Conservation (phyloP, 2,113 vertebrate species). For the Psammodynastes pulverulentus region DNA sequence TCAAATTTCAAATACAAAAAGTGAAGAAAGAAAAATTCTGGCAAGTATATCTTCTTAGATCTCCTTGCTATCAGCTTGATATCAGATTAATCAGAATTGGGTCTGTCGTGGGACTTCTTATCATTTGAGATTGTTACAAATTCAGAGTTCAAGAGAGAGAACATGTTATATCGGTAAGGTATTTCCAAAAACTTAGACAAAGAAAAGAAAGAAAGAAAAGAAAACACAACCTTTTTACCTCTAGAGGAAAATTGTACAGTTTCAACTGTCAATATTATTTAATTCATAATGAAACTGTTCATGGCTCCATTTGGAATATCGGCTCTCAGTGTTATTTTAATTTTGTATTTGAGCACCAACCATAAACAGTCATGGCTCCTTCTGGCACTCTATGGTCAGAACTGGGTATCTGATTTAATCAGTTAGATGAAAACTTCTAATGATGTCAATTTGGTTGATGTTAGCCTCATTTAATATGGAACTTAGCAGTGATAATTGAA, state of each 20-base stretch:
- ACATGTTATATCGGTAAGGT: constrained; percentile 69
- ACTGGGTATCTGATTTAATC: constrained; percentile 18
- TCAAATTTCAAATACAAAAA: constrained; percentile 5
- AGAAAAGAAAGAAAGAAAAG: neutral
- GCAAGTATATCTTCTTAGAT: neutral
- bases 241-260: constrained; percentile 51
- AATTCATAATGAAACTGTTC: constrained; percentile 66
- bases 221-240: neutral
- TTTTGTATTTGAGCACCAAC: constrained; percentile 57
- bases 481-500: constrained; percentile 44
- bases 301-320: constrained; percentile 67
- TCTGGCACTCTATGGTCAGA: constrained; percentile 53
- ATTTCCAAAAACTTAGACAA: constrained; percentile 69
- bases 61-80: neutral
- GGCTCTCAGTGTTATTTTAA: constrained; percentile 60
- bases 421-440: constrained; percentile 13
- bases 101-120: neutral
- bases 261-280: constrained; percentile 72
- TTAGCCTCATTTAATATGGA: constrained; percentile 21
- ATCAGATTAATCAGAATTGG: neutral
- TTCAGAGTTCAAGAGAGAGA: constrained; percentile 44
- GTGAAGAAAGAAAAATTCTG: neutral
- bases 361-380: constrained; percentile 61
- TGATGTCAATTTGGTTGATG: neutral
- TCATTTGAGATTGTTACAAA: neutral